These are phyloP conservation scores for Lichenostomus cassidix DNA, from an alignment of 2,113 vertebrate genomes.

Conservation along the genomic window DNA sequence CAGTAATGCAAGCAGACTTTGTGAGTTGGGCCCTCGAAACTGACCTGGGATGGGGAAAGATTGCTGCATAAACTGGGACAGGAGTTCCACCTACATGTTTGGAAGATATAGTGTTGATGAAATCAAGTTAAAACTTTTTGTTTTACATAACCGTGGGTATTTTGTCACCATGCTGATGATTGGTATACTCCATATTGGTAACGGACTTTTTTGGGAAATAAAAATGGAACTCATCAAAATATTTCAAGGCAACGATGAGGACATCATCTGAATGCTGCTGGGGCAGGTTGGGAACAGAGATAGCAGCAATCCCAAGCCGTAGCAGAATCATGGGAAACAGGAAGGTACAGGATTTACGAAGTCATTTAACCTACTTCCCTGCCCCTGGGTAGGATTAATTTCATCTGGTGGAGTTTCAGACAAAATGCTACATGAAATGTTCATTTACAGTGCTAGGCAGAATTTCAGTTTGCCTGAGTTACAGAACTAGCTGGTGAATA, in stretches of 20 bases:
- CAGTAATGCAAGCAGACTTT: neutral
- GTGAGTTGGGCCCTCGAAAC: neutral
- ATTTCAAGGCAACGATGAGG: neutral
- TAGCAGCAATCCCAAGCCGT: neutral
- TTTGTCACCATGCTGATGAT: rapidly evolving
- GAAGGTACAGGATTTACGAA: neutral
- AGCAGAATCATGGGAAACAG: neutral
- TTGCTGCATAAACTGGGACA: neutral
- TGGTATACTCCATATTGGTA: neutral
- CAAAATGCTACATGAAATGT: neutral
- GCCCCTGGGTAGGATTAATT: neutral
- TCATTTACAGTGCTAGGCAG: neutral
- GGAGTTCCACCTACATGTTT: rapidly evolving
- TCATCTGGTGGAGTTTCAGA: neutral
- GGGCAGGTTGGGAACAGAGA: neutral
- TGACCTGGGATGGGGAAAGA: neutral
- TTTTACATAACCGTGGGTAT: neutral
- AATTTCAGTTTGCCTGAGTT: neutral
- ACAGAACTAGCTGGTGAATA: neutral
- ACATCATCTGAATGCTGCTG: neutral
- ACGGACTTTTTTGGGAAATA: neutral
- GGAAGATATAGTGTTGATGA: neutral
- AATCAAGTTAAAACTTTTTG: neutral
- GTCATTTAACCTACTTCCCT: neutral
- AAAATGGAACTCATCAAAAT: neutral